Percentiles rank a stretch among this genome's conserved stretches.
Conservation (phyloP, 2,888 invertebrate genomes). For the Erynnis tages region DNA sequence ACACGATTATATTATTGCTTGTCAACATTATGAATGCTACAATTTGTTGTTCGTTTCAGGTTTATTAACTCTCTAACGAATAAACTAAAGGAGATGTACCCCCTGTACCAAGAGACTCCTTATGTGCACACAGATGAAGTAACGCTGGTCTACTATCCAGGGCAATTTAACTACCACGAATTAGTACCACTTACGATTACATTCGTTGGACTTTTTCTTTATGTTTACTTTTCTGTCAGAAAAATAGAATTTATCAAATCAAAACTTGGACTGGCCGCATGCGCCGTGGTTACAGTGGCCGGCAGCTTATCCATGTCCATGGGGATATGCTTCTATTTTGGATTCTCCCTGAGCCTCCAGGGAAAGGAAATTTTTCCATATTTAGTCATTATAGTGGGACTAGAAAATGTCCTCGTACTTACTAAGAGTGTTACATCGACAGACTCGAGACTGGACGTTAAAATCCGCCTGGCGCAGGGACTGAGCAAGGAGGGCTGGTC, state of each 20-base stretch:
- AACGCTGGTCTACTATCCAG: slow-evolving; percentile 91
- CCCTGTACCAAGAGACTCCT: slow-evolving; percentile 83
- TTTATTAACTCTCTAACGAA: slow-evolving; percentile 87
- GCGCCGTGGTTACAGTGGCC: slow-evolving; percentile 92
- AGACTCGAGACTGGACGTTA: slow-evolving; percentile 96
- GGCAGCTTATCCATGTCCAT: slow-evolving; percentile 96
- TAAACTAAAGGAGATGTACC: slow-evolving; percentile 86
- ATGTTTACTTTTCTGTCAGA: slow-evolving; percentile 96
- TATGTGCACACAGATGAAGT: slow-evolving; percentile 68
- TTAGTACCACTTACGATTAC: slow-evolving; percentile 92
- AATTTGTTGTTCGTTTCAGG: slow-evolving; percentile 74
- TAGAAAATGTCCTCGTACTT: slow-evolving; percentile 95
- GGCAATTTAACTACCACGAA: slow-evolving; percentile 92
- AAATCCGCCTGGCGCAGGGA: slow-evolving; percentile 97
- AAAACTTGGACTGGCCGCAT: slow-evolving; percentile 92
- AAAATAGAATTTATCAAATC: slow-evolving; percentile 97
- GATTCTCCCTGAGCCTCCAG: slow-evolving; percentile 89
- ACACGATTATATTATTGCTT: background rate
- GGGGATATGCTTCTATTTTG: slow-evolving; percentile 93
- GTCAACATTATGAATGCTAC: background rate
- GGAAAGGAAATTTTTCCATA: slow-evolving; percentile 97
- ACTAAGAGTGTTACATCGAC: slow-evolving; percentile 97
- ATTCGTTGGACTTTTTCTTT: slow-evolving; percentile 92
- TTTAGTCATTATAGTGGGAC: slow-evolving; percentile 95
- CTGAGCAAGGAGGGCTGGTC: slow-evolving; percentile 99